Evolutionary conservation across 2,888 invertebrate genomes (phyloP).

Genomic region (Malacosoma neustria): DNA sequence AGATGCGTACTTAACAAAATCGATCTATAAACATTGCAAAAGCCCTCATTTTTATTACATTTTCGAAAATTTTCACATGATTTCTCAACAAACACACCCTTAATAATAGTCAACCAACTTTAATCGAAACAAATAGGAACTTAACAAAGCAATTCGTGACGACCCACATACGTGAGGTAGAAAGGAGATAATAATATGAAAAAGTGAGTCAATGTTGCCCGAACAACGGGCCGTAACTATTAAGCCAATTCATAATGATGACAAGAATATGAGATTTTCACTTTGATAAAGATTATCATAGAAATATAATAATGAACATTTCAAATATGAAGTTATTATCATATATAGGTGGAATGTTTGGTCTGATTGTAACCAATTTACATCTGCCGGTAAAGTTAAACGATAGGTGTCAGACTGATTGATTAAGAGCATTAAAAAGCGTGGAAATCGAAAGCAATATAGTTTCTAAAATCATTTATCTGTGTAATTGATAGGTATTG

Average conservation of each 20-base stretch:
- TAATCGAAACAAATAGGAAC: slow-evolving; percentile 32
- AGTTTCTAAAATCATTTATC: slow-evolving; percentile 46
- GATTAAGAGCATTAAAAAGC: background rate
- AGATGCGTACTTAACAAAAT: too few species aligned
- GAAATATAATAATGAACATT: background rate
- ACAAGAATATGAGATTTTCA: slow-evolving; percentile 13
- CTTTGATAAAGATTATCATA: background rate
- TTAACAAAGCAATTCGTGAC: slow-evolving; percentile 49
- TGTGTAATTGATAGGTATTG: slow-evolving; percentile 51
- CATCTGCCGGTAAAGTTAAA: background rate
- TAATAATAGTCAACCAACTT: background rate
- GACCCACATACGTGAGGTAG: slow-evolving; percentile 49
- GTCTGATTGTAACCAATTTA: too few species aligned
- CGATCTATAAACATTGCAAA: too few species aligned
- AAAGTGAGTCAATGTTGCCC: slow-evolving; percentile 37
- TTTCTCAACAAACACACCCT: background rate
- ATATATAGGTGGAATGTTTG: too few species aligned
- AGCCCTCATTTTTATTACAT: too few species aligned
- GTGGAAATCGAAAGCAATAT: slow-evolving; percentile 24
- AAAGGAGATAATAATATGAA: slow-evolving; percentile 42
- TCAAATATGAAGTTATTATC: too few species aligned
- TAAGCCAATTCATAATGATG: slow-evolving; percentile 28
- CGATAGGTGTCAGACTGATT: background rate
- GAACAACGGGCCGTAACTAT: slow-evolving; percentile 39
- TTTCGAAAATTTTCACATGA: background rate